Percentiles rank a stretch among this genome's conserved stretches.
Conservation (phyloP, 2,888 invertebrate species). For the Sinelater perroti region DNA sequence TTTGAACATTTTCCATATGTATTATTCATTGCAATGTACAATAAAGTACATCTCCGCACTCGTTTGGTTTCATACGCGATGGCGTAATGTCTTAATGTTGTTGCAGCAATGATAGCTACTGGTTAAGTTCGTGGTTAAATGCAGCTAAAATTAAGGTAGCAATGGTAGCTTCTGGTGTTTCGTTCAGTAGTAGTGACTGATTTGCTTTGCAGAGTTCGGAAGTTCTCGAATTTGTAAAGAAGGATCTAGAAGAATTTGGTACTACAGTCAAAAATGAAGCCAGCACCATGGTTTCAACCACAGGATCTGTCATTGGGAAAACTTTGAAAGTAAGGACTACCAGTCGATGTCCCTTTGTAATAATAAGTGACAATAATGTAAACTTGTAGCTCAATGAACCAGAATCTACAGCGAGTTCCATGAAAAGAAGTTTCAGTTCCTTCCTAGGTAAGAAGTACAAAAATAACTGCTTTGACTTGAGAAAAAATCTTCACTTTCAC, state of each 20-base stretch:
- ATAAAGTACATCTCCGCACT: conserved; percentile 12
- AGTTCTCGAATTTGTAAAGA: conserved; percentile 79
- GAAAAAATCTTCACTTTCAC: too few species aligned
- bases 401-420: conserved; percentile 74
- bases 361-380: conserved; percentile 5
- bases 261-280: conserved; percentile 77
- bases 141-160: conserved; percentile 60
- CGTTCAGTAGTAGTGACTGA: conserved; percentile 4
- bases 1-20: conserved; percentile 17
- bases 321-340: conserved; percentile 71
- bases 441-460: conserved; percentile 68
- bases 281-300: conserved; percentile 70
- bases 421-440: conserved; percentile 76
- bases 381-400: conserved; percentile 72
- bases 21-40: conserved; percentile 11
- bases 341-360: too few species aligned
- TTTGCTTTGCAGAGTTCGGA: conserved; percentile 70
- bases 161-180: neutral
- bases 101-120: conserved; percentile 52
- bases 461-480: too few species aligned
- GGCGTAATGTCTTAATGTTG: conserved; percentile 21
- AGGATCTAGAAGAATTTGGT: conserved; percentile 78
- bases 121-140: conserved; percentile 60
- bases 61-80: conserved; percentile 11
- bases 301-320: conserved; percentile 73